These are phyloP conservation scores for Argyresthia albistria DNA, from an alignment of 2,888 invertebrate species.

Conservation along the genomic window DNA sequence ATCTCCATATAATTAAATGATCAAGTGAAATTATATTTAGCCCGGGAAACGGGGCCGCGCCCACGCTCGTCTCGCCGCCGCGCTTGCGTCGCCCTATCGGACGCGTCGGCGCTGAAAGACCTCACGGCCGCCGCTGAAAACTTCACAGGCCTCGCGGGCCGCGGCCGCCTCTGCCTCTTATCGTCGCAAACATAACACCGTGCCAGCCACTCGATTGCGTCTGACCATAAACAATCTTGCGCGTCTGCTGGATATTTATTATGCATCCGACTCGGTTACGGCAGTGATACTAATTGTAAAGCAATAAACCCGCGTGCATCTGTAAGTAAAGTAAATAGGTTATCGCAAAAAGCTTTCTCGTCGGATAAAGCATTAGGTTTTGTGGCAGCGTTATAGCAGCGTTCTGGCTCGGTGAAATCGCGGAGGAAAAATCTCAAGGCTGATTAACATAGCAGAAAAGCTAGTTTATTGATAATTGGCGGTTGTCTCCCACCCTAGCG, in stretches of 20 bases:
- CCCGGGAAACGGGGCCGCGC: constrained; percentile 59
- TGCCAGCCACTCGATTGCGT: too few relatives aligned
- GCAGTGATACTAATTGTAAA: not conserved
- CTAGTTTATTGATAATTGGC: constrained; percentile 69
- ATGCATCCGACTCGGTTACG: not conserved
- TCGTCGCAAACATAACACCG: not conserved
- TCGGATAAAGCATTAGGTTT: constrained; percentile 49
- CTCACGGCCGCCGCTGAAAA: constrained; percentile 11
- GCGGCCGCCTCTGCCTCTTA: not conserved
- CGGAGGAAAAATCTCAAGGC: constrained; percentile 59
- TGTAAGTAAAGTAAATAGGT: constrained; percentile 20
- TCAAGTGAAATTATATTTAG: constrained; percentile 70
- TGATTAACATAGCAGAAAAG: constrained; percentile 65
- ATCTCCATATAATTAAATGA: constrained; percentile 71
- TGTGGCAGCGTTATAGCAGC: constrained; percentile 25
- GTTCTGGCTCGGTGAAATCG: constrained; percentile 58
- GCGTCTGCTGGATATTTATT: not conserved
- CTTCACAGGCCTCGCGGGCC: not conserved
- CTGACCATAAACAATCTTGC: not conserved
- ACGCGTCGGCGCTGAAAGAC: constrained; percentile 25
- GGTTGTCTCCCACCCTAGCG: constrained; percentile 46
- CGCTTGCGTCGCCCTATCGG: constrained; percentile 32
- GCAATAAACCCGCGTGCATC: constrained; percentile 7
- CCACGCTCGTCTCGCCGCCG: constrained; percentile 31
- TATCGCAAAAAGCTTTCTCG: constrained; percentile 39